Percentiles rank a stretch among this genome's conserved stretches.
phyloP scores from a whole-genome alignment of 2,113 vertebrate species.

The Tachuris rubrigastra region DNA sequence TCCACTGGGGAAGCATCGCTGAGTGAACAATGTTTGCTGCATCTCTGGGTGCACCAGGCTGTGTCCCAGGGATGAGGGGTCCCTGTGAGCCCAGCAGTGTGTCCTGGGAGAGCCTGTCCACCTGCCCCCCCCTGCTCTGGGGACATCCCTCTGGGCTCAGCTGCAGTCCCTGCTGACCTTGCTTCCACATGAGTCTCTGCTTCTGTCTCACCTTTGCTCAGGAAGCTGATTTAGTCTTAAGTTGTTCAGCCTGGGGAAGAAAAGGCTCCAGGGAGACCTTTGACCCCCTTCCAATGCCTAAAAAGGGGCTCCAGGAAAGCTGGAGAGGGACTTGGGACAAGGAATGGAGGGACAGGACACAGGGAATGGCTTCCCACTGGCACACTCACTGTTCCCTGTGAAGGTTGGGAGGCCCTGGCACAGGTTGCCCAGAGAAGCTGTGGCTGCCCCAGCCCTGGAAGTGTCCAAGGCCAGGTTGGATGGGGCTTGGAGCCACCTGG shows the following conservation, averaged over 20 bases:
- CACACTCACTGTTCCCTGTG: too few relatives aligned
- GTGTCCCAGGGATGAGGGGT: not conserved
- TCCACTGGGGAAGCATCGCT: not conserved
- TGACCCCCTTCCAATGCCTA: not conserved
- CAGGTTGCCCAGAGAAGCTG: not conserved
- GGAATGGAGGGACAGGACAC: not conserved
- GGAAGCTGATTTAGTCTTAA: not conserved
- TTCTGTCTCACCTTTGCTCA: not conserved
- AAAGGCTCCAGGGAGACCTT: not conserved
- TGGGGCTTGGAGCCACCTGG: fast-evolving
- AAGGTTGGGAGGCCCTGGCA: fast-evolving
- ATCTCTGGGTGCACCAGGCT: not conserved
- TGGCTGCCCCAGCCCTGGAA: not conserved
- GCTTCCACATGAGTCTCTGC: fast-evolving
- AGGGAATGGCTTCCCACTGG: not conserved
- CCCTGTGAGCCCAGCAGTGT: not conserved
- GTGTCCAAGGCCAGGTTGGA: not conserved
- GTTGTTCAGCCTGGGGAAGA: not conserved
- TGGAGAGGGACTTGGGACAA: not conserved
- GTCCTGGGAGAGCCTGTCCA: not conserved
- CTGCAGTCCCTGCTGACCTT: not conserved
- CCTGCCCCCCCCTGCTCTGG: fast-evolving
- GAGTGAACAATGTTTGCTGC: fast-evolving
- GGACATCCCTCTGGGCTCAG: not conserved
- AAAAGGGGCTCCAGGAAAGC: not conserved